Evolutionary conservation across 2,113 vertebrate species (phyloP), one percentile per base, ranked within the genome.

Genomic region (Hydrolagus affinis): DNA sequence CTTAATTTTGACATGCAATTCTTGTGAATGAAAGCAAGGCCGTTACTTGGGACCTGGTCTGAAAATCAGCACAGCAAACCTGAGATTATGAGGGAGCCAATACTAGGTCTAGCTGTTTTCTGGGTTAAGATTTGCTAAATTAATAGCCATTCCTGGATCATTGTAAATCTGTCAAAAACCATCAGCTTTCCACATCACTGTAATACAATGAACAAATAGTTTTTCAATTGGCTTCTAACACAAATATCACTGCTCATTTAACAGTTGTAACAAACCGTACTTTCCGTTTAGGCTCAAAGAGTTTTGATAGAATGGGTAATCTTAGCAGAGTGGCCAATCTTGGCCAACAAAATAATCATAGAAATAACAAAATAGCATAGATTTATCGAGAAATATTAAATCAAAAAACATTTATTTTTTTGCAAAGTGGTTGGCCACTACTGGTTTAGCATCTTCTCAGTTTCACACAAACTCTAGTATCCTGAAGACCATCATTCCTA

Each of bases 1-100:
- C 88, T 94, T 94, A 94, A 93, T 85, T 89, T 88, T 88, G 89
- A 94, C 91, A 90, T 89, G 91, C 88, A 90, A 95, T 91, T 94
- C 91, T 93, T 85, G 86, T 64, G 89, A 92, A 93, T 92, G 90
- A 88, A 89, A 94, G 91, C 89, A 91, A 90, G 87, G 90, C 87
- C 87, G 90, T 7, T 88, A 91, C 88, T 88, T 86, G 66, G 86
- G 90, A 90, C 91, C 91, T 93, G 89, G 85, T 90, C 89, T 86
- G 80, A 90, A 94, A 91, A 90, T 87, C 88, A 92, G 12, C 0
- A 0, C 85, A 85, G 87, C 86, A 62, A 83, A 85, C 85, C 72
- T 25, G 25, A 75, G 88, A 86, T 77, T 74, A 44, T 1, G 15
- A 83, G 23, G 68, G 86, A 88, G 86, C n/a, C 86, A 87, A 19